A percentile compares a stretch with the other conserved stretches of the same genome.
phyloP scores from a whole-genome alignment of 2,888 invertebrate genomes.

The Dysmachus trigonus region DNA sequence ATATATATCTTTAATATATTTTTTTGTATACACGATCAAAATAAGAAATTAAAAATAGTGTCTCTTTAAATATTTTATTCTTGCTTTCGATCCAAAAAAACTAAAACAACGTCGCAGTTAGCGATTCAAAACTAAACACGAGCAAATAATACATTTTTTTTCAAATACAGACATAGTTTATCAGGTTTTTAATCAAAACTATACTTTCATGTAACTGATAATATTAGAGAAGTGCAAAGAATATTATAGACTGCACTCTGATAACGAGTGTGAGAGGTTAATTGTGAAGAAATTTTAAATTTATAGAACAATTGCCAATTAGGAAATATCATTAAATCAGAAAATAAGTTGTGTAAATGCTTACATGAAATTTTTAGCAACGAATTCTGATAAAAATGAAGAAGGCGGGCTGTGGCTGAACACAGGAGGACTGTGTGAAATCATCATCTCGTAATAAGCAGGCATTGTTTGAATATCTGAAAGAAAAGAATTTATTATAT shows the following conservation, averaged over 20 bases:
- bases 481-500: not conserved
- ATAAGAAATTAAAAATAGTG: not conserved
- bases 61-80: not conserved
- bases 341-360: slow-evolving; percentile 52
- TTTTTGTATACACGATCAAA: not conserved
- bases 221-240: not conserved
- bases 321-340: not conserved
- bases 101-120: not conserved
- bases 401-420: slow-evolving; percentile 77
- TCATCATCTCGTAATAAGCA: slow-evolving; percentile 65
- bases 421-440: slow-evolving; percentile 75
- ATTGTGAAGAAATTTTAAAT: not conserved
- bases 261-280: not conserved
- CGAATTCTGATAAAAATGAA: slow-evolving; percentile 71
- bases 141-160: not conserved
- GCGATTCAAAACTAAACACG: not conserved
- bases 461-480: slow-evolving; percentile 22
- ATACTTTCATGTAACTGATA: not conserved
- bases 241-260: not conserved
- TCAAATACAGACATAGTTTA: not conserved
- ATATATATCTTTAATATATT: too few relatives aligned
- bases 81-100: not conserved
- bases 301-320: not conserved
- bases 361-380: slow-evolving; percentile 62
- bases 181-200: not conserved